phyloP scores from a whole-genome alignment of 2,888 invertebrate genomes.

The Nephrocerus scutellatus region DNA sequence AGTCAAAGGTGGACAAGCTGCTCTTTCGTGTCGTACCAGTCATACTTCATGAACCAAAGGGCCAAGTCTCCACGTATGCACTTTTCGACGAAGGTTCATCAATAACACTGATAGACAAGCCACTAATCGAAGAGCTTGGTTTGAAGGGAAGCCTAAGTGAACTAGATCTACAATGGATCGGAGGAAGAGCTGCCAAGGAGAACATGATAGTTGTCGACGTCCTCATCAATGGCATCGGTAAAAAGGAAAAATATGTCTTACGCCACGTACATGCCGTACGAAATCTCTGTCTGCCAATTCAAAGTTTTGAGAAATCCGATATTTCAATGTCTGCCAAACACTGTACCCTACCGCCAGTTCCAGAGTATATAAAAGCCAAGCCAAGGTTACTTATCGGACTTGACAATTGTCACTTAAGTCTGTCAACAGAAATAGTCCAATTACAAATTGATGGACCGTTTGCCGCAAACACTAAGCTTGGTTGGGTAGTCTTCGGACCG shows the following conservation, averaged over 20 bases:
- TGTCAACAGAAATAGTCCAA: slow-evolving; percentile 1
- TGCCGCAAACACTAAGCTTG: slow-evolving; percentile 9
- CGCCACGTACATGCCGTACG: slow-evolving; percentile 11
- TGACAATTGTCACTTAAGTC: slow-evolving; percentile 12
- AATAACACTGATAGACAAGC: slow-evolving; percentile 14
- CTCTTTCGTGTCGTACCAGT: too few species aligned
- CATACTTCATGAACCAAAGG: too few species aligned
- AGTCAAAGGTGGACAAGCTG: too few species aligned
- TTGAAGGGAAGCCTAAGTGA: slow-evolving; percentile 11
- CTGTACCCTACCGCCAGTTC: slow-evolving; percentile 2
- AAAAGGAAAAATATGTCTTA: background rate
- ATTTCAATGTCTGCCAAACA: slow-evolving; percentile 1
- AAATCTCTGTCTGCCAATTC: slow-evolving; percentile 15
- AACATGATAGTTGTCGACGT: slow-evolving; percentile 6
- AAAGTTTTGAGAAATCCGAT: slow-evolving; percentile 15
- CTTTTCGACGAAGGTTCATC: slow-evolving; percentile 16
- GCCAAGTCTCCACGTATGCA: too few species aligned
- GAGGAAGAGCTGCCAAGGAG: slow-evolving; percentile 12
- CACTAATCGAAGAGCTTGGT: slow-evolving; percentile 13
- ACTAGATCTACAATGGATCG: slow-evolving; percentile 21
- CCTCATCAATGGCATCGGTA: slow-evolving; percentile 9
- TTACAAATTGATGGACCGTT: slow-evolving; percentile 5
- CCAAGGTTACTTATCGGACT: slow-evolving; percentile 13
- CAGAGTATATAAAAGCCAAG: slow-evolving; percentile 5
- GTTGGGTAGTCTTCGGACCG: slow-evolving; percentile 7